A percentile compares a stretch with the other conserved stretches of the same genome.
Evolutionary conservation across 2,113 vertebrate species (phyloP).

Genomic region (Nansenia antarctica): DNA sequence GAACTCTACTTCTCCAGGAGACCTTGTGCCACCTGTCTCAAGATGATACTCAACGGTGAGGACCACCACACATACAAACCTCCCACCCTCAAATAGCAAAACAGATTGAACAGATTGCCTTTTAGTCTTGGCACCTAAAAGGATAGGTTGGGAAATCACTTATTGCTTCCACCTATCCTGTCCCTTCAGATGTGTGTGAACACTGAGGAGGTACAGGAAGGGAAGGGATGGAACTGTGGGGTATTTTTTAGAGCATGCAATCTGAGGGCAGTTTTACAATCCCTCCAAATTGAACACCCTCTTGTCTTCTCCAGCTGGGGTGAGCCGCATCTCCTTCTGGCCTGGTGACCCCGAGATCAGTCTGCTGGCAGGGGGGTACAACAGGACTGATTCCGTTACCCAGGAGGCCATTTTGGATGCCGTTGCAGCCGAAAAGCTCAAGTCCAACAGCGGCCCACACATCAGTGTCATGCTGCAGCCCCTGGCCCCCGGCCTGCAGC

Average conservation of each 20-base stretch:
- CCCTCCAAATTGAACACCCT: not conserved
- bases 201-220: too few species aligned
- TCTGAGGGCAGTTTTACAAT: too few species aligned
- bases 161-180: too few species aligned
- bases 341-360: constrained; percentile 93
- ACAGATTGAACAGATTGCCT: too few species aligned
- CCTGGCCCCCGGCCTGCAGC: constrained; percentile 78
- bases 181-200: too few species aligned
- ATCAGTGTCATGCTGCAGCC: constrained; percentile 88
- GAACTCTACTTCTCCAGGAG: constrained; percentile 95
- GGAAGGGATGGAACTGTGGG: too few species aligned
- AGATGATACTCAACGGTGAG: constrained; percentile 97
- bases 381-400: constrained; percentile 24
- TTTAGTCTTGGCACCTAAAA: too few species aligned
- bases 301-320: constrained; percentile 81
- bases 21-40: constrained; percentile 92
- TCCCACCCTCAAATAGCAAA: too few species aligned
- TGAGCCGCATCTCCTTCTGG: constrained; percentile 94
- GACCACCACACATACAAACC: not conserved
- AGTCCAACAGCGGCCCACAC: constrained; percentile 89
- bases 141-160: too few species aligned
- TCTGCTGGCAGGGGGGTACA: constrained; percentile 63
- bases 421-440: constrained; percentile 85
- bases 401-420: constrained; percentile 88
- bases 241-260: too few species aligned